Base-by-base conservation (phyloP, 1,140 invertebrate genomes). In the Drosophila ananassae region DNA sequence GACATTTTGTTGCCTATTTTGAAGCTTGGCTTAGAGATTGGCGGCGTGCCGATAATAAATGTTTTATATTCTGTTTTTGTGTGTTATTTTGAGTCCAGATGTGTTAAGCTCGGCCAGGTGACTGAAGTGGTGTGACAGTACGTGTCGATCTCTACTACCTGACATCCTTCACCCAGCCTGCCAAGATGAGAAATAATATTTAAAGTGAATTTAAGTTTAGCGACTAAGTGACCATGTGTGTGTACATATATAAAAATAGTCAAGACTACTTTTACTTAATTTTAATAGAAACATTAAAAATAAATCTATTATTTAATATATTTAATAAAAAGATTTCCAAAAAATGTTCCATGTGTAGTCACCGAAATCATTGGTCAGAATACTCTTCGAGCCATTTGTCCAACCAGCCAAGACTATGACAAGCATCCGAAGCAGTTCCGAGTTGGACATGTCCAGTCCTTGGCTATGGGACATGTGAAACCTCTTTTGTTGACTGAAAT, bases 401-500 rank as follows among this genome's bases (percentile, higher is more conserved):
- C 7, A n/a, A 44, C 39, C 13, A 17, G 17, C 10, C 12, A 37
- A 24, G 47, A 73, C 69, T 64, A 73, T 64, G 37, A 37, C 59
- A 6, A 37, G 47, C 39, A 48, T 47, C 17, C 21, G 6, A 0
- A 8, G 37, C 25, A 22, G 28, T 9, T 9, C 7, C 13, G 30
- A 12, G 37, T 30, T 30, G 51, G 39, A 2, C 30, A 30, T 37
- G 22, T 21, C 34, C 12, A 37, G n/a, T 28, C 21, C 22, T 7
- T 37, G 24, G 55, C n/a, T 21, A 30, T 17, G 57, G 52, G 48
- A 44, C 57, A 73, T 52, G 53, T 21, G 25, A 55, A 46, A 30
- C 47, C 13, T 50, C 56, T 28, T 60, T 72, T 60, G 64, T 62
- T 71, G 37, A 39, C 46, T 53, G 32, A 58, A 52, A 61, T 57